Conservation (phyloP, 1,140 invertebrate species). For the Lamellibrachia luymesi region DNA sequence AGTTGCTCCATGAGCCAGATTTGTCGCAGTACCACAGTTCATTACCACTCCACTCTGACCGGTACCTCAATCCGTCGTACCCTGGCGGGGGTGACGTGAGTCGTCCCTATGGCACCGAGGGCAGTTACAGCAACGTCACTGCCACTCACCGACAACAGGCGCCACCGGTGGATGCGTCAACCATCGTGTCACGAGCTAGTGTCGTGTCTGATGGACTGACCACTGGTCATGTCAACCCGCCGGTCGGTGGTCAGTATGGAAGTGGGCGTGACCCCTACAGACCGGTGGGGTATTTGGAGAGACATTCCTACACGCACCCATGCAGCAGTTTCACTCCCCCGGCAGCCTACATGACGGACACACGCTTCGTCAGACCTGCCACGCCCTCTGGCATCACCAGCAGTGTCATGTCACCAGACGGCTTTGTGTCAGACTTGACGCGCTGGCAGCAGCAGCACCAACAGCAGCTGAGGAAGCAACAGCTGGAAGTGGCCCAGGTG, state of each 20-base stretch:
- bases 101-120: not conserved
- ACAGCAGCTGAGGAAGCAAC: conserved; percentile 16
- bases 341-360: not conserved
- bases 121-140: not conserved
- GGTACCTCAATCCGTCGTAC: not conserved
- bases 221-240: not conserved
- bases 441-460: conserved; percentile 15
- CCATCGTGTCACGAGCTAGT: not conserved
- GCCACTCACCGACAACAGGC: not conserved
- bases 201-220: not conserved
- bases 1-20: not conserved
- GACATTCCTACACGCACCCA: not conserved
- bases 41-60: not conserved
- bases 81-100: not conserved
- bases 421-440: not conserved
- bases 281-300: not conserved
- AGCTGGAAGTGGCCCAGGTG: conserved; percentile 5
- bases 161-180: not conserved
- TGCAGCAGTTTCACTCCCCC: not conserved
- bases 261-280: not conserved
- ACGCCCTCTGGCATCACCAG: not conserved
- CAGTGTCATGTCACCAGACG: not conserved
- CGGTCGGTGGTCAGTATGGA: not conserved
- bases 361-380: not conserved
- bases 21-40: not conserved